Percentiles rank a stretch among this genome's conserved stretches.
Evolutionary conservation across 2,888 invertebrate genomes (phyloP).

Genomic region (Morpho deidamia): DNA sequence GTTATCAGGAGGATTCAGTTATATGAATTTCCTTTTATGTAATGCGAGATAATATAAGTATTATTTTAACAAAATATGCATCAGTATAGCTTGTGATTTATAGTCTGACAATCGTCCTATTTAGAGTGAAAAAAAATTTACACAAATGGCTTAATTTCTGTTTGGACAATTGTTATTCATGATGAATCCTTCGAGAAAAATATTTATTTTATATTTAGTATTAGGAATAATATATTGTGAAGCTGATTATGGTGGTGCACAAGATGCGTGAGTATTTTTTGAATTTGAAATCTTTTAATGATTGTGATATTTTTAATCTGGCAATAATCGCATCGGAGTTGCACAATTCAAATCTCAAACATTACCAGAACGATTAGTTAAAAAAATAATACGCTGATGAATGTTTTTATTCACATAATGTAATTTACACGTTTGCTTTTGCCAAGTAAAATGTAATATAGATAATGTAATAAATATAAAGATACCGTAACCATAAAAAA

Average conservation of each 20-base stretch:
- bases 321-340: too few relatives aligned
- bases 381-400: too few relatives aligned
- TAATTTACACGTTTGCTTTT: too few relatives aligned
- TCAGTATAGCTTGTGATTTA: slow-evolving; percentile 51
- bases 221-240: slow-evolving; percentile 42
- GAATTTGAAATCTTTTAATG: background rate
- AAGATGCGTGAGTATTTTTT: slow-evolving; percentile 26
- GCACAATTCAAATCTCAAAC: too few relatives aligned
- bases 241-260: slow-evolving; percentile 45
- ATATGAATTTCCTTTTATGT: slow-evolving; percentile 45
- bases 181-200: slow-evolving; percentile 43
- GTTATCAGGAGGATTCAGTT: slow-evolving; percentile 46
- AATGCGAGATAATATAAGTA: slow-evolving; percentile 39
- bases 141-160: slow-evolving; percentile 30
- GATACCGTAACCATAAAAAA: too few relatives aligned
- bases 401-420: too few relatives aligned
- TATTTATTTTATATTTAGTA: slow-evolving; percentile 45
- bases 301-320: background rate
- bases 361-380: too few relatives aligned
- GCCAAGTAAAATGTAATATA: too few relatives aligned
- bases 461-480: too few relatives aligned
- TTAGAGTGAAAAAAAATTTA: slow-evolving; percentile 29
- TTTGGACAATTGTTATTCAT: slow-evolving; percentile 20
- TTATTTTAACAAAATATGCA: slow-evolving; percentile 32
- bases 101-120: slow-evolving; percentile 39